phyloP scores from a whole-genome alignment of 2,888 invertebrate genomes.

The Lepidocyrtinus sp. region DNA sequence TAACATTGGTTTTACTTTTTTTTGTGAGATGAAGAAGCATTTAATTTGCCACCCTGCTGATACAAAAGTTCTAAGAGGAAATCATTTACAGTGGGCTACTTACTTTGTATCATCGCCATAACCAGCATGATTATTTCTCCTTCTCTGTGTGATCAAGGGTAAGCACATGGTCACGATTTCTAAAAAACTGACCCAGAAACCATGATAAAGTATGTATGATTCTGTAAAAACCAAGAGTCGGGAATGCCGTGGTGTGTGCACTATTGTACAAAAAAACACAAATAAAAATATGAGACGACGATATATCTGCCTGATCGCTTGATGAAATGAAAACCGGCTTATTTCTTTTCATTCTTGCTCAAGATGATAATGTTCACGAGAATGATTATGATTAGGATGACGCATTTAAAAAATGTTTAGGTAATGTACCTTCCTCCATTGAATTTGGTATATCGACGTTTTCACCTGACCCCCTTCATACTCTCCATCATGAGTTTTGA shows the following conservation, averaged over 20 bases:
- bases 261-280: not conserved
- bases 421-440: not conserved
- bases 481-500: constrained; percentile 60
- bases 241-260: not conserved
- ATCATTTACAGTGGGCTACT: constrained; percentile 44
- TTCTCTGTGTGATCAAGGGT: constrained; percentile 30
- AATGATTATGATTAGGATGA: not conserved
- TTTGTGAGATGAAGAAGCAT: not conserved
- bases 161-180: constrained; percentile 54
- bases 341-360: too few species aligned
- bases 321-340: not conserved
- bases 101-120: constrained; percentile 29
- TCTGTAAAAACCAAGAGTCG: constrained; percentile 21
- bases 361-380: too few species aligned
- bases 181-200: constrained; percentile 50
- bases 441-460: not conserved
- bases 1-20: not conserved
- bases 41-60: constrained; percentile 60
- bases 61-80: constrained; percentile 24
- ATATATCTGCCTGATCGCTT: not conserved
- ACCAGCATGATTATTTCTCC: constrained; percentile 18
- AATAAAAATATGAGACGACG: not conserved
- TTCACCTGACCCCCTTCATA: constrained; percentile 54
- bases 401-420: not conserved
- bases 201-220: not conserved